These are phyloP conservation scores for Chiloscyllium plagiosum DNA, from an alignment of 2,113 vertebrate species.

Conservation along the genomic window DNA sequence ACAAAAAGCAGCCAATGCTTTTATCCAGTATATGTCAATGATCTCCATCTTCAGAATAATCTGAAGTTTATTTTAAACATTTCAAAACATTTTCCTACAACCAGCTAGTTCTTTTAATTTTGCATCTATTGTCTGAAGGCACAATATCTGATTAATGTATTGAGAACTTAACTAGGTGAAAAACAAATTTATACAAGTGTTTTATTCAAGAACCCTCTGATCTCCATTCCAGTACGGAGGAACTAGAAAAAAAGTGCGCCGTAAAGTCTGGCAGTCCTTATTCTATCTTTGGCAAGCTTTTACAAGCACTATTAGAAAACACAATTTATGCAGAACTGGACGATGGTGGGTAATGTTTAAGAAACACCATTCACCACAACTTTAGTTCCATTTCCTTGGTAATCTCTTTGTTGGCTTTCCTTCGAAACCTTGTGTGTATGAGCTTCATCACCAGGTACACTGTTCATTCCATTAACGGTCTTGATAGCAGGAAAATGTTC, in stretches of 20 bases:
- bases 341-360: conserved; percentile 77
- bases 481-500: conserved; percentile 72
- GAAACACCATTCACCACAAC: conserved; percentile 87
- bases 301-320: conserved; percentile 95
- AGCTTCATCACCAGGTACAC: conserved; percentile 60
- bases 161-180: conserved; percentile 82
- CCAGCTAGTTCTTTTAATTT: conserved; percentile 84
- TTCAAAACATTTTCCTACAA: conserved; percentile 69
- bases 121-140: conserved; percentile 98
- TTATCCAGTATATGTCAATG: conserved; percentile 71
- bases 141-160: conserved; percentile 91
- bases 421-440: conserved; percentile 53
- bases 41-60: conserved; percentile 69
- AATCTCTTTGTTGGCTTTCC: conserved; percentile 60
- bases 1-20: conserved; percentile 96
- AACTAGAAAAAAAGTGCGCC: conserved; percentile 72
- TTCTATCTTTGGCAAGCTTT: conserved; percentile 99
- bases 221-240: conserved; percentile 77
- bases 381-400: conserved; percentile 66
- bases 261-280: conserved; percentile 83
- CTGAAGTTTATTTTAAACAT: conserved; percentile 61
- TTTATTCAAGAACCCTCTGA: conserved; percentile 60
- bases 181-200: conserved; percentile 70
- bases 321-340: conserved; percentile 74
- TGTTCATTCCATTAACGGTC: conserved; percentile 73